Percentiles rank a stretch among this genome's conserved stretches.
Evolutionary conservation across 2,113 vertebrate genomes (phyloP).

Genomic region (Plestiodon gilberti): DNA sequence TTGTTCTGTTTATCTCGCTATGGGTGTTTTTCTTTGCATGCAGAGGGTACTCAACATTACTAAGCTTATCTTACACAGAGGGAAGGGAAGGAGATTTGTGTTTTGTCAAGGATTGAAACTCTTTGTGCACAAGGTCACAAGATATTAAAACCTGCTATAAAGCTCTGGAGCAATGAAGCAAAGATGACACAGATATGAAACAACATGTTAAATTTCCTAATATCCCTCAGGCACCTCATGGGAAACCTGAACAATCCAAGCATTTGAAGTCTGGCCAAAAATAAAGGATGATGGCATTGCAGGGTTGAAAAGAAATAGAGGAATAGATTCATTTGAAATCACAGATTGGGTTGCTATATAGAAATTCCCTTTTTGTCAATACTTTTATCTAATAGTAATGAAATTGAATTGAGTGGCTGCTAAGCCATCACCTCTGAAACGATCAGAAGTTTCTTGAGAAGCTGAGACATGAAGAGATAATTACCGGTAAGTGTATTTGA

Average conservation of each 20-base stretch:
- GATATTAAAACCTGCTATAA: background rate
- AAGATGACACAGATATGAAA: background rate
- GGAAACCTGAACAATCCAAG: background rate
- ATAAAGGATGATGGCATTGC: background rate
- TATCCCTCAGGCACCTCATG: background rate
- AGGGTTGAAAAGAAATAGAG: fast-evolving
- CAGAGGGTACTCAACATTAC: background rate
- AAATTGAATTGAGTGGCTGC: background rate
- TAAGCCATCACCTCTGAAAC: background rate
- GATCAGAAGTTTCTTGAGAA: background rate
- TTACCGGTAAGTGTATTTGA: background rate
- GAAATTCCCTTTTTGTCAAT: background rate
- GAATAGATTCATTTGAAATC: fast-evolving
- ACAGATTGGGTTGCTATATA: background rate
- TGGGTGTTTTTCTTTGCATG: background rate
- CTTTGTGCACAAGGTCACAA: background rate
- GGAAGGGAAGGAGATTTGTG: background rate
- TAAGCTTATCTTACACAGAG: background rate
- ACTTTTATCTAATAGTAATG: background rate
- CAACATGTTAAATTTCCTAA: background rate
- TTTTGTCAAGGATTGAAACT: background rate
- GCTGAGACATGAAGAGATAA: background rate
- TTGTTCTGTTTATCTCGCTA: background rate
- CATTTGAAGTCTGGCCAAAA: background rate
- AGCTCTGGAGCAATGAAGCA: background rate